A percentile compares a stretch with the other conserved stretches of the same genome.
Evolutionary conservation across 2,797 vertebrate species (phyloP).

Genomic region (Hybognathus amarus): DNA sequence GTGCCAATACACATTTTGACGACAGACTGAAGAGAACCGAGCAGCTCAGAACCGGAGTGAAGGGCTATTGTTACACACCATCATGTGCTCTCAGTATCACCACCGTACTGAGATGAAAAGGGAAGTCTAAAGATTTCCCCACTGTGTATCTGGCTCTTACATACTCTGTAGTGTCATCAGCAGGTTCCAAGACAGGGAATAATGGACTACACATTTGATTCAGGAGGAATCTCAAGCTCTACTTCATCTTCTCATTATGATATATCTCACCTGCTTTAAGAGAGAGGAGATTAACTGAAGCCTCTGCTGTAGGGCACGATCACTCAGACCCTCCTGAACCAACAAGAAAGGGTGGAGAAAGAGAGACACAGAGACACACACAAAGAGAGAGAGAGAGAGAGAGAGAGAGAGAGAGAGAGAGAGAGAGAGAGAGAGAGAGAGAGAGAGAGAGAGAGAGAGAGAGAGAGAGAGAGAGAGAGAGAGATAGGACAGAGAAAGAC

Average conservation of each 20-base stretch:
- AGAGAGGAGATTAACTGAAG: conserved; percentile 84
- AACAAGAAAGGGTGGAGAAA: conserved; percentile 68
- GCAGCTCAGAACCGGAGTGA: background rate
- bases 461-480: background rate
- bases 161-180: background rate
- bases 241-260: conserved; percentile 13
- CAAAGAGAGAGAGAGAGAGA: background rate
- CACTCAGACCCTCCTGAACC: conserved; percentile 76
- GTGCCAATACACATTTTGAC: no score
- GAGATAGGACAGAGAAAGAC: background rate
- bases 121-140: background rate
- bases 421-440: background rate
- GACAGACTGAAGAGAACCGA: no score
- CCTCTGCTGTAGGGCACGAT: conserved; percentile 81
- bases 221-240: background rate
- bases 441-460: background rate
- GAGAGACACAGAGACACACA: conserved; percentile 48
- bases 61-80: background rate
- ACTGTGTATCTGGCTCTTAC: background rate
- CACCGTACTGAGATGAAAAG: background rate
- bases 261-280: conserved; percentile 84
- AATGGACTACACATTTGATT: background rate
- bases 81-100: background rate
- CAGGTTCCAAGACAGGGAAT: background rate
- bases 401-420: background rate